These are phyloP conservation scores for Noctua comes DNA, from an alignment of 2,888 invertebrate genomes.

Conservation along the genomic window DNA sequence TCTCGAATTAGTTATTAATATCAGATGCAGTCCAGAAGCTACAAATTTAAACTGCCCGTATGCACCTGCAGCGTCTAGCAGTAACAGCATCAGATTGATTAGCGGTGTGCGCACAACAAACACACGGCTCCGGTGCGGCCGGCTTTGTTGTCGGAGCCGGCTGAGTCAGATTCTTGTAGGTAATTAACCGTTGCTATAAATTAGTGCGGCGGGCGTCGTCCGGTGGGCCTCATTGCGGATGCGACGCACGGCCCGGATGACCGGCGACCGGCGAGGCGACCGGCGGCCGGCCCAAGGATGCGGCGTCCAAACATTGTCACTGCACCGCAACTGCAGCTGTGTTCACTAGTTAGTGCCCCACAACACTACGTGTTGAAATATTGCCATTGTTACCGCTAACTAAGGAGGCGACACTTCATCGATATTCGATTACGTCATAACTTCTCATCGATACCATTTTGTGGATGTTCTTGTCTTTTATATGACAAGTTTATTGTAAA, in stretches of 20 bases:
- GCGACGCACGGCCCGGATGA: constrained; percentile 75
- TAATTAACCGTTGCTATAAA: constrained; percentile 87
- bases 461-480: constrained; percentile 25
- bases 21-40: not conserved
- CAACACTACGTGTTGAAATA: constrained; percentile 82
- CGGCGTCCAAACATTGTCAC: constrained; percentile 85
- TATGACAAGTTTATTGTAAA: constrained; percentile 33
- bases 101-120: constrained; percentile 70
- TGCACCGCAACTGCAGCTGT: constrained; percentile 85
- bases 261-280: constrained; percentile 63
- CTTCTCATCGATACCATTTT: constrained; percentile 21
- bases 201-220: constrained; percentile 75
- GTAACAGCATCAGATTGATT: constrained; percentile 71
- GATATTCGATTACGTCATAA: constrained; percentile 65
- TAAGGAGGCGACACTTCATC: constrained; percentile 69
- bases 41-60: constrained; percentile 18
- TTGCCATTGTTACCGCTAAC: constrained; percentile 71
- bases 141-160: constrained; percentile 73
- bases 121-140: constrained; percentile 68
- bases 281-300: constrained; percentile 77
- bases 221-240: constrained; percentile 81
- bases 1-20: constrained; percentile 1
- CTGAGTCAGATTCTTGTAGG: constrained; percentile 85
- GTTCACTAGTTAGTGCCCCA: constrained; percentile 84
- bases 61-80: constrained; percentile 31